Percentiles rank a stretch among this genome's conserved stretches.
Conservation (phyloP, 2,888 invertebrate genomes). For the Conistra vaccinii region DNA sequence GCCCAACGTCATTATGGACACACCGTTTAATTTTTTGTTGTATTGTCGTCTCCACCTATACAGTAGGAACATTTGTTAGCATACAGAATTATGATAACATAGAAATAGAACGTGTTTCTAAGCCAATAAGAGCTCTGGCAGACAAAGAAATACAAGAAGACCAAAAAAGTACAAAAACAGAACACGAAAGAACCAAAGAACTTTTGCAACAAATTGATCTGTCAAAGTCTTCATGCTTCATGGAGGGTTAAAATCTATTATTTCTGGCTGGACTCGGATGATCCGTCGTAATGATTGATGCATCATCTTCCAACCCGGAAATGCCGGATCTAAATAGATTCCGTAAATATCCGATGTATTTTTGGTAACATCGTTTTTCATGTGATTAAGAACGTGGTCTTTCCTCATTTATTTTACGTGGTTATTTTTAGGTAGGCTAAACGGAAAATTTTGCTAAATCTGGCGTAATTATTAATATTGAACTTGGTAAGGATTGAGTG, state of each 20-base stretch:
- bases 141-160: no score
- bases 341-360: conserved; percentile 17
- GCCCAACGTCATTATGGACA: no score
- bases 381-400: not conserved
- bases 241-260: conserved; percentile 72
- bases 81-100: no score
- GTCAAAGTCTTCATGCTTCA: conserved; percentile 60
- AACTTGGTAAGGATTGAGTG: not conserved
- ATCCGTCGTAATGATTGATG: conserved; percentile 73
- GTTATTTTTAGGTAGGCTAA: not conserved
- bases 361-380: not conserved
- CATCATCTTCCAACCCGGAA: conserved; percentile 43
- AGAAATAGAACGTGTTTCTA: no score
- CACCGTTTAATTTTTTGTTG: no score
- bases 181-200: conserved; percentile 10
- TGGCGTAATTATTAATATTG: not conserved
- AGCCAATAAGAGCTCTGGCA: no score
- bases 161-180: not conserved
- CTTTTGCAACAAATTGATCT: conserved; percentile 67
- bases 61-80: no score
- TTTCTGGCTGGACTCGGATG: conserved; percentile 62
- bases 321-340: conserved; percentile 31
- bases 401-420: not conserved
- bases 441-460: not conserved
- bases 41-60: no score